Evolutionary conservation across 2,888 invertebrate genomes (phyloP).

Genomic region (Coleophora deauratella): DNA sequence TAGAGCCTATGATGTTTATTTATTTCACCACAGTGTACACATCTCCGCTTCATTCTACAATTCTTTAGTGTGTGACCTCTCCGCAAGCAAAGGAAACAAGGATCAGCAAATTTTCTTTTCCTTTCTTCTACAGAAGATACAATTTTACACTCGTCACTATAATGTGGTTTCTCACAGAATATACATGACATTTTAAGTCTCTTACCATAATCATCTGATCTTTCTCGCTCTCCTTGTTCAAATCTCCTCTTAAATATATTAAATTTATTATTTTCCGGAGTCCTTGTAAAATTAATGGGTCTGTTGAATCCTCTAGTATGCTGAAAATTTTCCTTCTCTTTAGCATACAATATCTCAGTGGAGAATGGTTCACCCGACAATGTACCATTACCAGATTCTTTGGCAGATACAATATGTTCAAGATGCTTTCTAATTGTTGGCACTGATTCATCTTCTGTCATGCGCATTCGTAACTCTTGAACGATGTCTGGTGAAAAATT

Average conservation of each 20-base stretch:
- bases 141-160: conserved; percentile 5
- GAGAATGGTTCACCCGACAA: not conserved
- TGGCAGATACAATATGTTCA: conserved; percentile 12
- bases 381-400: conserved; percentile 7
- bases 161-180: conserved; percentile 6
- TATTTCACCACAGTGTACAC: conserved; percentile 5
- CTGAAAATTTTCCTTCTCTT: not conserved
- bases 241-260: not conserved
- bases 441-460: conserved; percentile 8
- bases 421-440: conserved; percentile 8
- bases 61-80: conserved; percentile 2
- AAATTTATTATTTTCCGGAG: not conserved
- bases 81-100: conserved; percentile 5
- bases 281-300: not conserved
- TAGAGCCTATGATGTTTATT: conserved; percentile 4
- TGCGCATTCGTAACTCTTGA: conserved; percentile 12
- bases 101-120: conserved; percentile 1
- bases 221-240: not conserved
- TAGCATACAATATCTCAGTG: not conserved
- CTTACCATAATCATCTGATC: not conserved
- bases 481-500: conserved; percentile 13
- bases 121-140: conserved; percentile 2
- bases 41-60: conserved; percentile 3
- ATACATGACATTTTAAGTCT: conserved; percentile 2
- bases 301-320: not conserved